Conservation (phyloP, 2,888 invertebrate genomes). For the Odontothrips loti region DNA sequence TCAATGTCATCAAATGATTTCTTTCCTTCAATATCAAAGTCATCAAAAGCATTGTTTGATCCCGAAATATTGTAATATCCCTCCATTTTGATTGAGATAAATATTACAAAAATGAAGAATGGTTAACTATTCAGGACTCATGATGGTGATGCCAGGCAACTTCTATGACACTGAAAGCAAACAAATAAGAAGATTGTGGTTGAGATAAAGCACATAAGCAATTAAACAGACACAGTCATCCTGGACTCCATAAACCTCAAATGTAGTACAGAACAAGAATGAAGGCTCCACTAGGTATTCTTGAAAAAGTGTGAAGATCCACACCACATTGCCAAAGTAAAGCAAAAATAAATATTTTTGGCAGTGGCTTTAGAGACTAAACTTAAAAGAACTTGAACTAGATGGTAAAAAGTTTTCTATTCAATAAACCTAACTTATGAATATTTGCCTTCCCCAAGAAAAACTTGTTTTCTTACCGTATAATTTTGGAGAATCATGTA, state of each 20-base stretch:
- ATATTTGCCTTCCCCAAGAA: neutral
- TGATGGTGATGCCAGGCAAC: neutral
- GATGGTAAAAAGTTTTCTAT: neutral
- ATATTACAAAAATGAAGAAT: neutral
- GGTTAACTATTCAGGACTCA: neutral
- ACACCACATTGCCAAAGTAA: too few species aligned
- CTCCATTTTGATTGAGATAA: slow-evolving; percentile 34
- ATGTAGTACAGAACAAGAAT: too few species aligned
- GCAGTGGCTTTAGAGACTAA: neutral
- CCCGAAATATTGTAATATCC: slow-evolving; percentile 37
- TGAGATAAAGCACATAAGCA: neutral
- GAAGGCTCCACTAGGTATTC: too few species aligned
- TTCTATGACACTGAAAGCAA: neutral
- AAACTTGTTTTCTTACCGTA: too few species aligned
- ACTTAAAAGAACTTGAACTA: neutral
- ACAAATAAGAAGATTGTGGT: neutral
- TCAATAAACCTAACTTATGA: neutral
- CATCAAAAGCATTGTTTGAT: slow-evolving; percentile 37
- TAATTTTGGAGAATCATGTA: too few species aligned
- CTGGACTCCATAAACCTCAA: too few species aligned
- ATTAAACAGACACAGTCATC: too few species aligned
- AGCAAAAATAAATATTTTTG: too few species aligned
- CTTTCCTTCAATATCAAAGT: slow-evolving; percentile 39
- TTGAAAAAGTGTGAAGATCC: too few species aligned
- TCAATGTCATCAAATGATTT: slow-evolving; percentile 34